These are phyloP conservation scores for Actinemys pallida DNA, from an alignment of 2,113 vertebrate genomes.

Conservation along the genomic window DNA sequence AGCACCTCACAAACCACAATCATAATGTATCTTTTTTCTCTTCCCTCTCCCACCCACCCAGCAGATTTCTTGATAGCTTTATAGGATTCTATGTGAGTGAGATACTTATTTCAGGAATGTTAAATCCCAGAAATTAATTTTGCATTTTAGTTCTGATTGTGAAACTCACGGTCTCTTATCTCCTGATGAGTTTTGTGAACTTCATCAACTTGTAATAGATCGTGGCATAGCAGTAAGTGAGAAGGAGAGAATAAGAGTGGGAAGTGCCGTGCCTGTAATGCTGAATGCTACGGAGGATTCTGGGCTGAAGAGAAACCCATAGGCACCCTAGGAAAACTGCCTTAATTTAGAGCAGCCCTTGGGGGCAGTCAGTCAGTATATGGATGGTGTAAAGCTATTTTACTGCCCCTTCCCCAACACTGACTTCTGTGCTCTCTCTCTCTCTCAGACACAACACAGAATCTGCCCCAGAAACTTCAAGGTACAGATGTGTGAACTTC, in stretches of 20 bases:
- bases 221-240: too few relatives aligned
- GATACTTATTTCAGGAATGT: background rate
- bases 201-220: background rate
- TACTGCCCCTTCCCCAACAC: background rate
- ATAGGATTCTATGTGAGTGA: background rate
- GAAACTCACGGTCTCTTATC: background rate
- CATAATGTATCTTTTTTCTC: too few relatives aligned
- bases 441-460: background rate
- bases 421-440: background rate
- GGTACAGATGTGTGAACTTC: background rate
- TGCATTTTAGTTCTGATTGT: background rate
- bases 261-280: background rate
- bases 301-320: background rate
- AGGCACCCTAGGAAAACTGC: background rate
- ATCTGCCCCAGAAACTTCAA: fast-evolving
- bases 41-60: background rate
- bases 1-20: background rate
- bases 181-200: background rate
- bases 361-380: background rate
- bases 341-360: background rate
- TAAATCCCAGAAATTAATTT: background rate
- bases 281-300: background rate
- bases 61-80: background rate
- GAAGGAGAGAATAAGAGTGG: background rate
- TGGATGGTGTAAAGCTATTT: background rate